phyloP scores from a whole-genome alignment of 92 coral and sea anemone species.

The Virgularia gustaviana region DNA sequence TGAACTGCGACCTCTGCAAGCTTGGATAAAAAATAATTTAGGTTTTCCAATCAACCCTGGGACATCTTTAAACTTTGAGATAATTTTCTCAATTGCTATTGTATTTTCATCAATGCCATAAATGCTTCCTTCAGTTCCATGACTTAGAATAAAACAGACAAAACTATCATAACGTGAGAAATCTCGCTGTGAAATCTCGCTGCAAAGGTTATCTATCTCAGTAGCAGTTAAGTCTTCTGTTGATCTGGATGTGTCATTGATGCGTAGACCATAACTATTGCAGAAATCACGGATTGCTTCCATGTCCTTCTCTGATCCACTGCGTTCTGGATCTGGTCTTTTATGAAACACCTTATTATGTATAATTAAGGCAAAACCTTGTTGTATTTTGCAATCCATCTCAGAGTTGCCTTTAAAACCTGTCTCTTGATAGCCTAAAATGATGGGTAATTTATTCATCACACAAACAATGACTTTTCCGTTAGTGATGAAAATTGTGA shows the following conservation, averaged over 20 bases:
- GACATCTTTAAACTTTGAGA: constrained; percentile 59
- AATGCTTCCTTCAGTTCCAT: constrained; percentile 68
- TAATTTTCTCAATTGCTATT: constrained; percentile 69
- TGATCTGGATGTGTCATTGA: not conserved
- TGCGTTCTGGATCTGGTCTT: constrained; percentile 50
- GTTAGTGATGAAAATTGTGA: no score
- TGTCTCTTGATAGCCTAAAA: no score
- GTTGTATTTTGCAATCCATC: constrained; percentile 37
- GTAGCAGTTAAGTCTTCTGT: constrained; percentile 41
- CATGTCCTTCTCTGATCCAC: constrained; percentile 71
- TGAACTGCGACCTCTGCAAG: constrained; percentile 66
- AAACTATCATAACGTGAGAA: constrained; percentile 70
- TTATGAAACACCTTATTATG: constrained; percentile 61
- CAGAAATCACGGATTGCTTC: constrained; percentile 49
- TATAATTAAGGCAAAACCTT: constrained; percentile 72
- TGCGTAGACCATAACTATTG: constrained; percentile 58
- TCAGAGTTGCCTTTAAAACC: constrained; percentile 23
- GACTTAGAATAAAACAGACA: constrained; percentile 80
- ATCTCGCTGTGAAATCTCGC: constrained; percentile 63
- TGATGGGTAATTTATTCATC: no score
- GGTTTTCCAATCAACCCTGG: constrained; percentile 74
- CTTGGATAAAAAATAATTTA: constrained; percentile 79
- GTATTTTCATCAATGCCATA: constrained; percentile 64
- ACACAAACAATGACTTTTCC: no score
- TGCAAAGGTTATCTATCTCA: constrained; percentile 50